Conservation (phyloP, 2,113 vertebrate genomes). For the Lontra canadensis region DNA sequence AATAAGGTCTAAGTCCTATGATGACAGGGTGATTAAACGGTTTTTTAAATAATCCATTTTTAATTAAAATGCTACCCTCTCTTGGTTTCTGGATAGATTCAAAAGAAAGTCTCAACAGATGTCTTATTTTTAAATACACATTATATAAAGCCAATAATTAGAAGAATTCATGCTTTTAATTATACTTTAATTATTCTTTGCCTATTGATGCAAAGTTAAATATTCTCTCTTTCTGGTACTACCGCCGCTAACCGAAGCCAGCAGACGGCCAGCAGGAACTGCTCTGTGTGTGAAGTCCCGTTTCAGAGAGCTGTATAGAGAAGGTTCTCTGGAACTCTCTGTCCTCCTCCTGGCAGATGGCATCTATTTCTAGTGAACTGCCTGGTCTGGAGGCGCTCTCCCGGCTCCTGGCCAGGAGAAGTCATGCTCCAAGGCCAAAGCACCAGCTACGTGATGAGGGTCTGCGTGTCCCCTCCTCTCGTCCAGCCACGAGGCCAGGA, state of each 20-base stretch:
- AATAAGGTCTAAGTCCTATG: slow-evolving; percentile 84
- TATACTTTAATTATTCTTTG: slow-evolving; percentile 86
- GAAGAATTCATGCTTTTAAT: slow-evolving; percentile 85
- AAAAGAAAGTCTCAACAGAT: slow-evolving; percentile 84
- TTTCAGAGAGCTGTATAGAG: fast-evolving
- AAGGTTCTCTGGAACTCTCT: fast-evolving
- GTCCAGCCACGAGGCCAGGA: neutral
- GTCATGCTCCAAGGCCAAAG: fast-evolving
- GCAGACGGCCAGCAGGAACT: neutral
- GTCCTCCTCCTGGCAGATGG: neutral
- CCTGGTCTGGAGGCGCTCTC: fast-evolving
- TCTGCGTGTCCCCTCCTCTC: neutral
- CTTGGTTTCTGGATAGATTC: slow-evolving; percentile 81
- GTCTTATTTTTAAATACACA: slow-evolving; percentile 85
- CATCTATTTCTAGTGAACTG: fast-evolving
- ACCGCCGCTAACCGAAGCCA: neutral
- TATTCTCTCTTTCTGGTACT: slow-evolving; percentile 74
- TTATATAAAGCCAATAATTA: slow-evolving; percentile 86
- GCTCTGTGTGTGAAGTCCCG: neutral
- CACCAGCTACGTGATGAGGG: fast-evolving
- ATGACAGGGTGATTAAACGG: slow-evolving; percentile 87
- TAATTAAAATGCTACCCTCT: slow-evolving; percentile 87
- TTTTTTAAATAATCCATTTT: slow-evolving; percentile 88
- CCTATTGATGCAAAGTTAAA: slow-evolving; percentile 82
- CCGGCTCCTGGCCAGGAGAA: fast-evolving